Conservation (phyloP, 2,113 vertebrate species). For the Eulacestoma nigropectus region DNA sequence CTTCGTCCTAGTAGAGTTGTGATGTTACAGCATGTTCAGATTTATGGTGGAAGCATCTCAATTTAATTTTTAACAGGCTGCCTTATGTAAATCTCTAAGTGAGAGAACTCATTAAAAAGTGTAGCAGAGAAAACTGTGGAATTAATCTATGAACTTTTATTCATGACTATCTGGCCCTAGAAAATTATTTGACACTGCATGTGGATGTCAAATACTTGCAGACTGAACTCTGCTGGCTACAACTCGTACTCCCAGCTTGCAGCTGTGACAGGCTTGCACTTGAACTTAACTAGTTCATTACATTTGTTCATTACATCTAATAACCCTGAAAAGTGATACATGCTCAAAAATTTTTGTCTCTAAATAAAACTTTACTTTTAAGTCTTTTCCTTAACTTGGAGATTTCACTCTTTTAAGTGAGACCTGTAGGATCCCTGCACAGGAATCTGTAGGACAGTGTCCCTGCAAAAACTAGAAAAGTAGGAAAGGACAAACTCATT, state of each 20-base stretch:
- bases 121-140: background rate
- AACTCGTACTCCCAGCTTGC: background rate
- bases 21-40: background rate
- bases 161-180: conserved; percentile 3
- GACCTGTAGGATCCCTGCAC: background rate
- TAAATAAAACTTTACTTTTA: background rate
- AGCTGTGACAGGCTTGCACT: background rate
- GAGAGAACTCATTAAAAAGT: conserved; percentile 35
- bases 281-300: background rate
- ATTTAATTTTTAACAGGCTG: conserved; percentile 6
- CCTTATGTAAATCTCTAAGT: conserved; percentile 21
- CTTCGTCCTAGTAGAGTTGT: background rate
- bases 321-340: background rate
- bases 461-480: background rate
- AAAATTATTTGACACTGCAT: conserved; percentile 38
- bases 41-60: background rate
- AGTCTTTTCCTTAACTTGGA: background rate
- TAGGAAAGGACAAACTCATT: background rate
- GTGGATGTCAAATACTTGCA: conserved; percentile 21
- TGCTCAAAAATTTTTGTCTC: background rate
- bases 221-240: background rate
- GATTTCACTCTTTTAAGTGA: background rate
- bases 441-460: background rate
- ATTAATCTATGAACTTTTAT: conserved; percentile 32
- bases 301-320: background rate